Evolutionary conservation across 2,113 vertebrate species (phyloP), one percentile per base, ranked within the genome.

Genomic region (Mastomys natalensis): DNA sequence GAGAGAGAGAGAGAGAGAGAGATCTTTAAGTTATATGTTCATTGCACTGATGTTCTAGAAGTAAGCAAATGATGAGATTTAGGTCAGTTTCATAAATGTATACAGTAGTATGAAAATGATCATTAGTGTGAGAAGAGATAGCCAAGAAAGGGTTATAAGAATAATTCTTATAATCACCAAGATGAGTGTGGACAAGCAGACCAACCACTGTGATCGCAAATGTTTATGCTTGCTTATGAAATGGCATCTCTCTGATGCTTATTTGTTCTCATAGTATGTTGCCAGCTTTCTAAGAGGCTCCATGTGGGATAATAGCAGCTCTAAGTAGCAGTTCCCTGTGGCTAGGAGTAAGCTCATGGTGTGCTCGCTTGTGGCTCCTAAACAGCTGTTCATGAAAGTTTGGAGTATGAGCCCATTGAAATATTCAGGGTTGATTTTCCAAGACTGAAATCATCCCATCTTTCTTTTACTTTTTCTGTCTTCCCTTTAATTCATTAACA

Each of bases 161-260:
- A 95, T 93, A 97, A 97, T 95, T 90, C 88, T 95, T 89, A 82
- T 70, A 95, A 97, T 96, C 76, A 88, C 86, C 40, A 96, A 92
- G 64, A 31, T 95, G 95, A 96, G 76, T 89, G 77, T 95, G 81
- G 94, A 97, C 72, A 91, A 73, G 85, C 53, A 92, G 90, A 91
- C 76, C 95, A 82, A 88, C 97, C 29, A 55, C 96, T 96, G 96
- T 94, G 96, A 73, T 94, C 1, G 2, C 96, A 98, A 97, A 97
- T 97, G 96, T 94, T 97, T 90, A 82, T 88, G 76, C 72, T 86
- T 97, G 66, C 76, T 95, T 95, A 84, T 91, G 58, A 78, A 53
- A 97, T 92, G 86, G 53, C 62, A 90, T 97, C 68, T 89, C 74
- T 95, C 81, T 96, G 88, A 78, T 93, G 77, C 89, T 95, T 97